These are phyloP conservation scores for Ectropis crepuscularia DNA, from an alignment of 2,888 invertebrate genomes.

Conservation along the genomic window DNA sequence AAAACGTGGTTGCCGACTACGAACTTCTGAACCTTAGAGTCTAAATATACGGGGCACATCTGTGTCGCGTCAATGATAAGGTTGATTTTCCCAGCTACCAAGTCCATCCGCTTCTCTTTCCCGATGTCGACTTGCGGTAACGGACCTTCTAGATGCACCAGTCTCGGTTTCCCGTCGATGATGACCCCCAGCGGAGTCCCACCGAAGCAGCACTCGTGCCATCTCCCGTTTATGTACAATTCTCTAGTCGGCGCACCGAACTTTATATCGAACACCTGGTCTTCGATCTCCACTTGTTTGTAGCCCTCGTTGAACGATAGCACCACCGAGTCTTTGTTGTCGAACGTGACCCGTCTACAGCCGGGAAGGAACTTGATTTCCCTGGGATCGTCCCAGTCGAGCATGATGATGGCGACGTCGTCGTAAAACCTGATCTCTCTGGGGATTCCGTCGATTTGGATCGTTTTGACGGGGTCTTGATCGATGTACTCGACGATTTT, in stretches of 20 bases:
- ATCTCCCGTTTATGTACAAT: slow-evolving; percentile 93
- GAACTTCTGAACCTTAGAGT: slow-evolving; percentile 93
- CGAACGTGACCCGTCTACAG: slow-evolving; percentile 89
- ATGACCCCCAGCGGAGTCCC: slow-evolving; percentile 93
- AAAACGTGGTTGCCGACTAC: slow-evolving; percentile 89
- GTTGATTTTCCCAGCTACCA: slow-evolving; percentile 93
- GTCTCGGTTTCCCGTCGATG: slow-evolving; percentile 90
- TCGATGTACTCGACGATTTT: slow-evolving; percentile 75
- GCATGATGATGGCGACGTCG: slow-evolving; percentile 92
- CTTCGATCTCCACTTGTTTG: slow-evolving; percentile 89
- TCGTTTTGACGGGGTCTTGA: slow-evolving; percentile 89
- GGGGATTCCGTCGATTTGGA: slow-evolving; percentile 92
- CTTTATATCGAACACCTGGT: slow-evolving; percentile 90
- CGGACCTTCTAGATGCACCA: slow-evolving; percentile 94
- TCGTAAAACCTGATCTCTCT: slow-evolving; percentile 95
- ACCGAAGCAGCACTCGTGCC: slow-evolving; percentile 97
- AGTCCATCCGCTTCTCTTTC: slow-evolving; percentile 89
- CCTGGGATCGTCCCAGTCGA: slow-evolving; percentile 93
- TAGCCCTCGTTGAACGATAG: slow-evolving; percentile 88
- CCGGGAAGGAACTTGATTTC: slow-evolving; percentile 95
- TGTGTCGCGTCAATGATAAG: slow-evolving; percentile 92
- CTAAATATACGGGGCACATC: slow-evolving; percentile 92
- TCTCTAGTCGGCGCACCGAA: slow-evolving; percentile 97
- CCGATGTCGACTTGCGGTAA: slow-evolving; percentile 97
- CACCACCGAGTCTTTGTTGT: slow-evolving; percentile 89